phyloP scores from a whole-genome alignment of 2,888 invertebrate species.

The Neria commutata region DNA sequence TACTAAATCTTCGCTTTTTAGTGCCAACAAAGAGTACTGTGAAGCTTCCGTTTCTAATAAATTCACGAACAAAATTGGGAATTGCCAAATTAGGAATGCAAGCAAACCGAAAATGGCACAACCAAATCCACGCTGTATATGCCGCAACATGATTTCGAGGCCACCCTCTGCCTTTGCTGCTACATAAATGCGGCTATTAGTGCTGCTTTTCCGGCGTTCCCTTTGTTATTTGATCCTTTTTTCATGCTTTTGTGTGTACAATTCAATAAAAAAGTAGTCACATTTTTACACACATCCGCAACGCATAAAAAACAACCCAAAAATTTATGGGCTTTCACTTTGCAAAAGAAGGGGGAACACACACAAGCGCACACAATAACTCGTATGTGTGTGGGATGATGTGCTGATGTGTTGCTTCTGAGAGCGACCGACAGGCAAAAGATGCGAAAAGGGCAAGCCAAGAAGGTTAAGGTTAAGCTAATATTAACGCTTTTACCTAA shows the following conservation, averaged over 20 bases:
- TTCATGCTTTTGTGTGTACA: conserved; percentile 7
- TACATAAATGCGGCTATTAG: conserved; percentile 7
- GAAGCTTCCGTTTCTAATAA: conserved; percentile 25
- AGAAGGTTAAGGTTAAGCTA: conserved; percentile 26
- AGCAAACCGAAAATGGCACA: conserved; percentile 8
- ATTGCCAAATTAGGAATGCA: conserved; percentile 12
- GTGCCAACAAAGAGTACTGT: not conserved
- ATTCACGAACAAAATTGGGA: conserved; percentile 8
- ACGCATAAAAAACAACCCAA: conserved; percentile 5
- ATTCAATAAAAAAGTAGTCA: conserved; percentile 8
- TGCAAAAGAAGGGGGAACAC: not conserved
- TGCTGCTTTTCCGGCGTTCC: not conserved
- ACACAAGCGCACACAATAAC: too few relatives aligned
- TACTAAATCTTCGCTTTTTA: not conserved
- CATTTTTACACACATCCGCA: not conserved
- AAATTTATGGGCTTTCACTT: conserved; percentile 18
- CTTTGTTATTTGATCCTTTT: conserved; percentile 26
- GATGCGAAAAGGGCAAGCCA: not conserved
- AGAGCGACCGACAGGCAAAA: too few relatives aligned
- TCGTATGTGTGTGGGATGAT: not conserved
- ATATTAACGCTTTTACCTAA: conserved; percentile 22
- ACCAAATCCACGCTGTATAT: conserved; percentile 15
- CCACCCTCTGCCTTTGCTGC: conserved; percentile 6
- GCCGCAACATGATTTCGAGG: conserved; percentile 12
- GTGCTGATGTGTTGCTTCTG: not conserved